Evolutionary conservation across 92 coral and sea anemone genomes (phyloP), one percentile per base, ranked within the genome.

Genomic region (Scolanthus callimorphus): DNA sequence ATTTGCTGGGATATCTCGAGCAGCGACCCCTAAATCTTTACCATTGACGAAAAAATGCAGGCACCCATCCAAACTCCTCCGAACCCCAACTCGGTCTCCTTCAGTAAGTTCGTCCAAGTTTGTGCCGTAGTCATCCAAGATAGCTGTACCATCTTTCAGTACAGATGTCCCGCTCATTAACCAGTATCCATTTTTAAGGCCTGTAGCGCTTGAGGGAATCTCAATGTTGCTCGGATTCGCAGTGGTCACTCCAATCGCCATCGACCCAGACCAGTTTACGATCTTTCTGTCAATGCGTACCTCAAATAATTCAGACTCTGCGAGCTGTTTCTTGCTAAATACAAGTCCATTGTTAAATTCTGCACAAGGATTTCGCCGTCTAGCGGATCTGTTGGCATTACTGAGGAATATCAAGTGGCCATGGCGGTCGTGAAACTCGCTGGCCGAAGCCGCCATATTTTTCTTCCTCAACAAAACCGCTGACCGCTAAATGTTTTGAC

Each of bases 121-220:
- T 44, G 64, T 77, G 2, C 85, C 89, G 47, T 94, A 94, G 17
- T 89, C 77, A 17, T 94, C 99, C 31, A 83, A 49, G 20, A 77
- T 41, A 17, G 99, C 75, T 9, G 90, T 73, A 6, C 96, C 99
- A 38, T 94, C 94, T 62, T 85, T 89, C 4, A 94, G 59, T 31
- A 94, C 53, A 51, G 97, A 65, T 29, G 50, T 85, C 26, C 99
- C 99, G 27, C 96, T 85, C 81, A 94, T 83, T 20, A 89, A 73
- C 99, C 99, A 94, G 29, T 96, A 89, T 23, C 99, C 97, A 71
- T 94, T 81, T 45, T 89, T 85, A 1, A 94, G 62, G 31, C 96
- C 96, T 19, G 90, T 62, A 2, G 96, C 80, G 59, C 87, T 84
- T 0, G 96, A 64, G 10, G 99, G 99, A 46, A 94, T 84, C 50